Base-by-base conservation (phyloP, 2,888 invertebrate species). In the Eristalis arbustorum region DNA sequence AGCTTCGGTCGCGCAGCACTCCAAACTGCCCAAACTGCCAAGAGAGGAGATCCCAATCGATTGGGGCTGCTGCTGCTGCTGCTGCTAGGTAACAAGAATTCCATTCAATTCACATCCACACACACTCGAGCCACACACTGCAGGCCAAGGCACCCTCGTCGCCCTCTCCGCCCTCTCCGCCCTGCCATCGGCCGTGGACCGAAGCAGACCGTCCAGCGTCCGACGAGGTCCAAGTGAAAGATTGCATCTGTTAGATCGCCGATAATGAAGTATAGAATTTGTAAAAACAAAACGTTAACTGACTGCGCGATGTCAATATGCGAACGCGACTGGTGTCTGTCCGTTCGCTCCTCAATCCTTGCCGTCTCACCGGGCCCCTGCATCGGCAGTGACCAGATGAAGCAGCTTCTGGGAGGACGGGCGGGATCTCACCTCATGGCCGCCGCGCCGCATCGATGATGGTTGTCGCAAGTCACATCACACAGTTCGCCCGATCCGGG, bases 221-320 rank as follows among this genome's bases (percentile, higher is more conserved):
- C 18, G 68, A 63, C 81, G 85, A 82, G 69, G 69, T 73, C 82
- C 80, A 87, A 87, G 83, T 87, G 83, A 87, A 83, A 87, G 87
- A 87, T 87, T 87, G 75, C 87, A 87, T 87, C 87, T 87, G 82
- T 78, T 83, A 87, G 87, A 87, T 87, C 62, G 75, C 68, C 64
- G 88, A 88, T 85, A 81, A 80, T 78, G 85, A 89, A 89, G 88
- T 88, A 88, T 88, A 84, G 88, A 88, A 89, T 89, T 89, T 89
- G 89, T 89, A 88, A 89, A 89, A 88, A 89, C 88, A 89, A 89
- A 89, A 89, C 88, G 89, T 88, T 89, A 85, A 88, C 85, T 88
- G 88, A 88, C 88, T 88, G 81, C 82, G 76, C 87, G 88, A 85
- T 88, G 88, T 88, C 89, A 89, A 88, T 89, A 88, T 83, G 88